Conservation (phyloP, 2,888 invertebrate genomes). For the Tinea trinotella region DNA sequence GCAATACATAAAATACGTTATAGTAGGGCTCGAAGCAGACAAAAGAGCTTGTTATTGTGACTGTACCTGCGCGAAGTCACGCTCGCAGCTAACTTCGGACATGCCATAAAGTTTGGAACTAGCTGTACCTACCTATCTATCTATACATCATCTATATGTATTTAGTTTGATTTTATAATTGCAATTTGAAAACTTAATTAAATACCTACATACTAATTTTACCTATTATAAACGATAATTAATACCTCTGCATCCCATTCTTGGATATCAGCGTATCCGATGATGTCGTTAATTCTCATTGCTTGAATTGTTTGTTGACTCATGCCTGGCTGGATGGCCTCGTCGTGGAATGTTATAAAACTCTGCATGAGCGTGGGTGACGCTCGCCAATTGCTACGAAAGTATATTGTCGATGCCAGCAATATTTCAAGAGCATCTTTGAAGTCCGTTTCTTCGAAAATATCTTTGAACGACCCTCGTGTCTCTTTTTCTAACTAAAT, state of each 20-base stretch:
- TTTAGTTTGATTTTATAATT: too few species aligned
- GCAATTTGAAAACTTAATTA: too few species aligned
- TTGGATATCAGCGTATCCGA: conserved; percentile 44
- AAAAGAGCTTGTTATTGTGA: too few species aligned
- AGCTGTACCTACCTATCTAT: too few species aligned
- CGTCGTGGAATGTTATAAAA: conserved; percentile 36
- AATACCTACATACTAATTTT: too few species aligned
- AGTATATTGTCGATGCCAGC: conserved; percentile 43
- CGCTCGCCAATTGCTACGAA: conserved; percentile 55
- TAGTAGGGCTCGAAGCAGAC: too few species aligned
- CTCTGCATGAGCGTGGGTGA: conserved; percentile 60
- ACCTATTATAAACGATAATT: neutral
- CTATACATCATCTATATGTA: too few species aligned
- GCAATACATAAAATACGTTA: too few species aligned
- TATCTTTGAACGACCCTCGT: conserved; percentile 49
- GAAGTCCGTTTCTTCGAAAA: conserved; percentile 55
- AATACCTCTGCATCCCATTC: conserved; percentile 55
- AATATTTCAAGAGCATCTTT: conserved; percentile 38
- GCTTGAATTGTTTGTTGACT: conserved; percentile 35
- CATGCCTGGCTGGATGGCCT: conserved; percentile 28
- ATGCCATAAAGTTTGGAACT: too few species aligned
- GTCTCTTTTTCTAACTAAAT: conserved; percentile 48
- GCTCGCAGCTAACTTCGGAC: too few species aligned
- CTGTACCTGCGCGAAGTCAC: too few species aligned
- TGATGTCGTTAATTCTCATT: conserved; percentile 57